phyloP scores from a whole-genome alignment of 2,113 vertebrate genomes.

The Onychostoma macrolepis region DNA sequence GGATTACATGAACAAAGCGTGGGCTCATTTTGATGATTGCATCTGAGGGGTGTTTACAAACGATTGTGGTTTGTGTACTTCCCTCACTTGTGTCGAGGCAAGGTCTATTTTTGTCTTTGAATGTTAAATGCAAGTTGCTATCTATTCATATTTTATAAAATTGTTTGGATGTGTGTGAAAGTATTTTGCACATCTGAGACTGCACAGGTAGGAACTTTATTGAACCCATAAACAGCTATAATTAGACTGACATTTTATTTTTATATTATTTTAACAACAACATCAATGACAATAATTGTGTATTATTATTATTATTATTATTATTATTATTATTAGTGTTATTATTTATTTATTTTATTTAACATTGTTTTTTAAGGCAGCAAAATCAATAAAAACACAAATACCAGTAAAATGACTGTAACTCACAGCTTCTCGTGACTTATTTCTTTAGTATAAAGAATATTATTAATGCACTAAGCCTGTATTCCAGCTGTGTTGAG shows the following conservation, averaged over 20 bases:
- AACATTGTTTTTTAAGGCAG: too few species aligned
- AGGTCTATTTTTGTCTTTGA: background rate
- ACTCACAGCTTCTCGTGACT: background rate
- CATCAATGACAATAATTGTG: too few species aligned
- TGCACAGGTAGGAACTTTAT: background rate
- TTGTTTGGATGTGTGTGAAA: background rate
- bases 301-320: too few species aligned
- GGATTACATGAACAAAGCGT: slow-evolving; percentile 28
- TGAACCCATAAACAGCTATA: too few species aligned
- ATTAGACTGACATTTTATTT: too few species aligned
- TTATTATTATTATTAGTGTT: too few species aligned
- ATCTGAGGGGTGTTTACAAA: background rate
- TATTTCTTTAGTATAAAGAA: background rate
- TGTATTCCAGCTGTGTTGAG: background rate
- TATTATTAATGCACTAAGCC: background rate
- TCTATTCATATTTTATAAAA: background rate
- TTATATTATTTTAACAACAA: too few species aligned
- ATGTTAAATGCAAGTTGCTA: background rate
- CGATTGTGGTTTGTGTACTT: background rate
- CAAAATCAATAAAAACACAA: background rate
- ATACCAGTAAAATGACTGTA: background rate
- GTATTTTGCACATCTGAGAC: background rate
- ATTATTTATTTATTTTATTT: too few species aligned
- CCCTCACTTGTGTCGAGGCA: background rate
- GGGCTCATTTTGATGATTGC: slow-evolving; percentile 5